A percentile compares a stretch with the other conserved stretches of the same genome.
Evolutionary conservation across 2,113 vertebrate genomes (phyloP).

Genomic region (Spilogale gracilis): DNA sequence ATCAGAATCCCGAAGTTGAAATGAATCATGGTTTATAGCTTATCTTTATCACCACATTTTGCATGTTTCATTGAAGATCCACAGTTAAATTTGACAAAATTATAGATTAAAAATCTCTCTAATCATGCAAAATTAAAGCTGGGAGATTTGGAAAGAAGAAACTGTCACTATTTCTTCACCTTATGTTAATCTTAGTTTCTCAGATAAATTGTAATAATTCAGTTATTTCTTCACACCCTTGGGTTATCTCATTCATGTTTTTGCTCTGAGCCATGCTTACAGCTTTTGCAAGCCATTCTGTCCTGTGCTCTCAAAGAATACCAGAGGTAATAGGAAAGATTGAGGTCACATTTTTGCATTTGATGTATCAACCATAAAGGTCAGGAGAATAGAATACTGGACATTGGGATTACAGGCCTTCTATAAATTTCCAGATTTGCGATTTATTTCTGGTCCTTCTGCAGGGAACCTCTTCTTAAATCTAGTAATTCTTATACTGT

Average conservation of each 20-base stretch:
- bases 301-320: not conserved
- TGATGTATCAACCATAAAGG: not conserved
- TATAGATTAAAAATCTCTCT: conserved; percentile 28
- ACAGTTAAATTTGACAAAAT: conserved; percentile 57
- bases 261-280: not conserved
- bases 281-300: not conserved
- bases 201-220: conserved; percentile 6
- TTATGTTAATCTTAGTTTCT: conserved; percentile 30
- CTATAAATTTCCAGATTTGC: not conserved
- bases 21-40: conserved; percentile 27
- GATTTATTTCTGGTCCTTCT: not conserved
- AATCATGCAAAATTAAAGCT: conserved; percentile 11
- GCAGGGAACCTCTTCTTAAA: not conserved
- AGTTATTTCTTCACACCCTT: conserved; percentile 31
- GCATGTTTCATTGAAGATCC: conserved; percentile 46
- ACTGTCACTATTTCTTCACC: conserved; percentile 47
- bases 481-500: not conserved
- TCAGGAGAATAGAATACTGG: not conserved
- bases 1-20: conserved; percentile 12
- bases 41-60: not conserved
- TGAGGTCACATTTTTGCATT: not conserved
- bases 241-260: conserved; percentile 19
- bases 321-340: not conserved
- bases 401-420: not conserved
- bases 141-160: conserved; percentile 16